A percentile compares a stretch with the other conserved stretches of the same genome.
These are phyloP conservation scores for Poeciliopsis paucimaculata DNA, from an alignment of 2,797 vertebrate species.

Conservation along the genomic window DNA sequence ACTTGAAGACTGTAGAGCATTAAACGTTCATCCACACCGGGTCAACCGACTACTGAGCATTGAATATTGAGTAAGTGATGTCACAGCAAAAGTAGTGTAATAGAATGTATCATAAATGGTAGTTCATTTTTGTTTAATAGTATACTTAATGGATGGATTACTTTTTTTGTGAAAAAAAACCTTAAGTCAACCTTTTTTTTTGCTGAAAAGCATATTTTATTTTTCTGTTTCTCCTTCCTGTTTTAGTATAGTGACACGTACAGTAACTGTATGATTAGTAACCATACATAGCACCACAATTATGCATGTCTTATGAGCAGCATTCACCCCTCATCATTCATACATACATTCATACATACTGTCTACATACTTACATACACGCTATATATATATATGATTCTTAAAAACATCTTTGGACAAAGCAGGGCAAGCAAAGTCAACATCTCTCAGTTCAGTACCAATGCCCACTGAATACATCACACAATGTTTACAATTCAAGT, in stretches of 20 bases:
- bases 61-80: background rate
- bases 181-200: constrained; percentile 15
- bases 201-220: constrained; percentile 62
- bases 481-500: constrained; percentile 78
- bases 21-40: background rate
- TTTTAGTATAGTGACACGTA: constrained; percentile 76
- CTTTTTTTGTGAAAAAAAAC: background rate
- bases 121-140: background rate
- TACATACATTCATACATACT: constrained; percentile 28
- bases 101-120: background rate
- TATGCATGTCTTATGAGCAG: constrained; percentile 66
- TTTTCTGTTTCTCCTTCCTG: constrained; percentile 66
- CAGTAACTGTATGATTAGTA: constrained; percentile 68
- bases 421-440: constrained; percentile 71
- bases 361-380: constrained; percentile 56
- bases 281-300: constrained; percentile 75
- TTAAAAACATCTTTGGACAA: constrained; percentile 83
- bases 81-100: background rate
- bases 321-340: constrained; percentile 38
- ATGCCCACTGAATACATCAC: constrained; percentile 69
- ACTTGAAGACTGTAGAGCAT: background rate
- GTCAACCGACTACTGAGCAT: background rate
- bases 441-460: constrained; percentile 66
- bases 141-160: background rate
- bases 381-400: constrained; percentile 67